A percentile compares a stretch with the other conserved stretches of the same genome.
phyloP scores from a whole-genome alignment of 2,888 invertebrate genomes.

The Andrena fulva region DNA sequence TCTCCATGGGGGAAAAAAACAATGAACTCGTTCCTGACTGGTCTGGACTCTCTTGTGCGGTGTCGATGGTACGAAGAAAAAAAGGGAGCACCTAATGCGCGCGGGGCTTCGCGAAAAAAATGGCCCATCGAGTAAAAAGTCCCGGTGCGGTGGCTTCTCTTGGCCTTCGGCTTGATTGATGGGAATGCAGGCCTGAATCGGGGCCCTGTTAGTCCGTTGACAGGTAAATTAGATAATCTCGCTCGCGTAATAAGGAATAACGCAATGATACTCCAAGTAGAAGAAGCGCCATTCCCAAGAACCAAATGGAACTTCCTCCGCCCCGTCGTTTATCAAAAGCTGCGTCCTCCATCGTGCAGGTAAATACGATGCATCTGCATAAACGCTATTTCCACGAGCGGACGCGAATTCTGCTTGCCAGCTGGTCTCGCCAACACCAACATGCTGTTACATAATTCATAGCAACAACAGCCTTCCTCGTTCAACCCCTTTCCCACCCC shows the following conservation, averaged over 20 bases:
- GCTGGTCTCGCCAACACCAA: constrained; percentile 6
- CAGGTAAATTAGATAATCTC: neutral
- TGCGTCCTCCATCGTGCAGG: neutral
- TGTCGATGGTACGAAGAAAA: constrained; percentile 42
- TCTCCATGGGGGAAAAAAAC: constrained; percentile 57
- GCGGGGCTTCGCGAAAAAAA: constrained; percentile 9
- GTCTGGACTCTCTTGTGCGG: constrained; percentile 58
- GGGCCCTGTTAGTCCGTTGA: neutral
- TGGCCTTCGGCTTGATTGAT: neutral
- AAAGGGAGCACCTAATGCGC: constrained; percentile 34
- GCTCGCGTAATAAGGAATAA: neutral
- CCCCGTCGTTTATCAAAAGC: constrained; percentile 24
- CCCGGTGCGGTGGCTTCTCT: neutral
- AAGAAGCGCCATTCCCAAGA: neutral
- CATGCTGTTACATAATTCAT: constrained; percentile 54
- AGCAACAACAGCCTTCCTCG: constrained; percentile 22
- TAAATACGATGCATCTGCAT: constrained; percentile 15
- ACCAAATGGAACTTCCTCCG: constrained; percentile 5
- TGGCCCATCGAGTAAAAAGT: constrained; percentile 8
- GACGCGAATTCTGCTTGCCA: constrained; percentile 44
- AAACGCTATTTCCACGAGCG: constrained; percentile 45
- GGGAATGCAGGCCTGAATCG: constrained; percentile 8
- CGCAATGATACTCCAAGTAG: neutral
- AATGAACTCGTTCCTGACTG: constrained; percentile 72
- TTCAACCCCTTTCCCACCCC: constrained; percentile 7